Percentiles rank a stretch among this genome's conserved stretches.
These are phyloP conservation scores for Pseudomyrmex cubaensis DNA, from an alignment of 1,140 invertebrate genomes.

Conservation along the genomic window DNA sequence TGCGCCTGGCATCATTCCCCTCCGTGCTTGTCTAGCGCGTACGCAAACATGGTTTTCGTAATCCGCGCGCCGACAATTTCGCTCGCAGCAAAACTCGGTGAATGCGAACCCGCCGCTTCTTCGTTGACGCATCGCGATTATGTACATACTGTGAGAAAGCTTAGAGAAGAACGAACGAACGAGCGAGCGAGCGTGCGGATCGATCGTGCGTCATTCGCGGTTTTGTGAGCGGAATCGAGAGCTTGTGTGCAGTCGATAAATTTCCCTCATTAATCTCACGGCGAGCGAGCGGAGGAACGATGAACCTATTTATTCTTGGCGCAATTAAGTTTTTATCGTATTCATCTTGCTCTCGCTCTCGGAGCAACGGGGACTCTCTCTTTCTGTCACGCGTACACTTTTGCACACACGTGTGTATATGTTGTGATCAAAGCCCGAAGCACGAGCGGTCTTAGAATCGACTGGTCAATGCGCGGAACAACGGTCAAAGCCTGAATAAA, in stretches of 20 bases:
- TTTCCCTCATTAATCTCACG: background rate
- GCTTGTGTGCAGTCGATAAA: background rate
- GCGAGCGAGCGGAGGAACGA: background rate
- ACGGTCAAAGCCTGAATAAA: no score
- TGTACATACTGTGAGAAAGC: background rate
- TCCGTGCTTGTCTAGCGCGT: background rate
- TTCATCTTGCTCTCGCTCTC: constrained; percentile 28
- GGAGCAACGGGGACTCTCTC: background rate
- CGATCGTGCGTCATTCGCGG: constrained; percentile 1
- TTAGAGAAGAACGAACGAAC: background rate
- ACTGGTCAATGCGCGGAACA: no score
- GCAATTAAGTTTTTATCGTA: constrained; percentile 53
- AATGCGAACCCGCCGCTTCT: background rate
- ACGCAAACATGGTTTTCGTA: constrained; percentile 26
- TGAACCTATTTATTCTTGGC: background rate
- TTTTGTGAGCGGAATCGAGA: background rate
- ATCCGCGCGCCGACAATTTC: background rate
- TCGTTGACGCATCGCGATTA: constrained; percentile 27
- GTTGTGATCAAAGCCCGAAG: background rate
- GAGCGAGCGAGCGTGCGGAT: background rate
- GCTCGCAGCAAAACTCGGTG: background rate
- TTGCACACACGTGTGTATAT: background rate
- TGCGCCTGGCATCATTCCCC: background rate
- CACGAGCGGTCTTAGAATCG: no score
- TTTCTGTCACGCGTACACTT: background rate